A percentile compares a stretch with the other conserved stretches of the same genome.
Evolutionary conservation across 2,888 invertebrate species (phyloP).

Genomic region (Dusona sp.): DNA sequence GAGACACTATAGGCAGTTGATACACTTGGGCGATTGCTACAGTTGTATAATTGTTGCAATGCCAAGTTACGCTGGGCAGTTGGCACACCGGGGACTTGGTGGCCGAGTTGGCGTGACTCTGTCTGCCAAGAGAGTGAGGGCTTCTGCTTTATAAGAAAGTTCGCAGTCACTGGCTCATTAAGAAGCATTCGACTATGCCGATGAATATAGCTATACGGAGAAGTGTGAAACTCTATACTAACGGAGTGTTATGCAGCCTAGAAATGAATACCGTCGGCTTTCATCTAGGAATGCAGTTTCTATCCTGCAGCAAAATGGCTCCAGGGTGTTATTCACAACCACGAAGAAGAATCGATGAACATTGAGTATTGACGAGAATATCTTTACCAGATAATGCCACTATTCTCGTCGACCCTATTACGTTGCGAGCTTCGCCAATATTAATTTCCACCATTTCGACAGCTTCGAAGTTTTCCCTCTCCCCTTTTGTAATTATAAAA

Average conservation of each 20-base stretch:
- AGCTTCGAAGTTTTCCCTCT: background rate
- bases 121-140: background rate
- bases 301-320: constrained; percentile 25
- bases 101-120: no score
- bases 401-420: constrained; percentile 1
- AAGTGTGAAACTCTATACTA: constrained; percentile 15
- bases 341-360: constrained; percentile 16
- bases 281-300: constrained; percentile 58
- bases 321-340: constrained; percentile 18
- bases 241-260: constrained; percentile 31
- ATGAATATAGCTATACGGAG: constrained; percentile 15
- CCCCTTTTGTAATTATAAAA: constrained; percentile 2
- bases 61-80: no score
- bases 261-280: constrained; percentile 58
- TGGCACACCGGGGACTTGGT: no score
- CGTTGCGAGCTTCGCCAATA: background rate
- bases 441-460: background rate
- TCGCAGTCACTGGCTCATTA: background rate
- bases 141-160: background rate
- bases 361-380: constrained; percentile 4
- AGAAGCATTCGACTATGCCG: constrained; percentile 11
- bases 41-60: no score
- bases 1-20: no score
- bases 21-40: no score
- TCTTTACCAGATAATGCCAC: background rate